Conservation (phyloP, 2,888 invertebrate genomes). For the Orthonevra nobilis region DNA sequence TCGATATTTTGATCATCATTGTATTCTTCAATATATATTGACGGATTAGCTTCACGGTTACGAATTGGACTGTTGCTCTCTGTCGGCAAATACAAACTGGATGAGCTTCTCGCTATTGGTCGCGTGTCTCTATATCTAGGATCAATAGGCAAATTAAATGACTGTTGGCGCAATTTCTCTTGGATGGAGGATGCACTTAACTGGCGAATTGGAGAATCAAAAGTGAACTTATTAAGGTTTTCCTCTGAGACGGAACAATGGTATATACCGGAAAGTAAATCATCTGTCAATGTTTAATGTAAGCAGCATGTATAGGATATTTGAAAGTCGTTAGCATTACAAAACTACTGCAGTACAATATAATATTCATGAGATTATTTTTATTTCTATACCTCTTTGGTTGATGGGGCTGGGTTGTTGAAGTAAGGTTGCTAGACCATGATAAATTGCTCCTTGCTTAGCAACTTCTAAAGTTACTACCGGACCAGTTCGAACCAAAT, state of each 20-base stretch:
- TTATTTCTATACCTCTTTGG: constrained; percentile 84
- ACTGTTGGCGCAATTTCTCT: constrained; percentile 77
- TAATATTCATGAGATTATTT: not conserved
- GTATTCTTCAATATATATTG: constrained; percentile 79
- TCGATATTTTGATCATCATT: constrained; percentile 71
- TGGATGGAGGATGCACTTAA: constrained; percentile 78
- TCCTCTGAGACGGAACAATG: constrained; percentile 79
- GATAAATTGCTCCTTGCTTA: constrained; percentile 98
- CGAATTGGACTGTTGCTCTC: constrained; percentile 68
- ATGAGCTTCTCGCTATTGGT: constrained; percentile 78
- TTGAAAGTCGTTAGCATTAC: constrained; percentile 73
- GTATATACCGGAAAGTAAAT: constrained; percentile 66
- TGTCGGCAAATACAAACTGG: constrained; percentile 75
- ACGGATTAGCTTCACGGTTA: constrained; percentile 74
- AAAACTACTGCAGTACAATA: no score
- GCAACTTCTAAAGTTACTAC: constrained; percentile 97
- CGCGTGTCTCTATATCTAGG: constrained; percentile 79
- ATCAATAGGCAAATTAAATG: constrained; percentile 79
- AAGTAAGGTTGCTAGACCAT: constrained; percentile 95
- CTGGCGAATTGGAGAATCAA: constrained; percentile 75
- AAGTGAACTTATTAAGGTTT: constrained; percentile 77
- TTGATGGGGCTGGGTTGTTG: constrained; percentile 94
- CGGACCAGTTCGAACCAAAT: constrained; percentile 95
- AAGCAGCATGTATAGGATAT: constrained; percentile 75
- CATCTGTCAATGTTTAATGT: constrained; percentile 44